phyloP scores from a whole-genome alignment of 23 tunicate genomes.

The Phallusia fumigata region DNA sequence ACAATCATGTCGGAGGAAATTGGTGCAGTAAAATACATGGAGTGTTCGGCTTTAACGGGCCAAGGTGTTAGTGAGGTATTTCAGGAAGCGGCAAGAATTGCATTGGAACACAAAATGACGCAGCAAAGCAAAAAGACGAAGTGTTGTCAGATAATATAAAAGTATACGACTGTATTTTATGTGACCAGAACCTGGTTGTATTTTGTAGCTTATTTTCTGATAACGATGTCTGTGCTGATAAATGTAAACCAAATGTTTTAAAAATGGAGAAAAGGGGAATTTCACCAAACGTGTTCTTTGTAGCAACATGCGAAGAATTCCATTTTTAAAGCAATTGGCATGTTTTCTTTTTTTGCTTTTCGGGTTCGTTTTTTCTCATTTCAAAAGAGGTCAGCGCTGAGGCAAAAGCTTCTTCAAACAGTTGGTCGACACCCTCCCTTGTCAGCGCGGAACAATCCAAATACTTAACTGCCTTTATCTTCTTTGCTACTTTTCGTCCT shows the following conservation, averaged over 20 bases:
- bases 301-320: no score
- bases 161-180: no score
- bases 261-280: no score
- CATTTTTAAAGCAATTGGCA: neutral
- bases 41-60: slow-evolving; percentile 28
- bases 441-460: slow-evolving; percentile 15
- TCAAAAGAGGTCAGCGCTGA: neutral
- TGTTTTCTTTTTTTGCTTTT: neutral
- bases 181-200: no score
- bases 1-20: slow-evolving; percentile 1
- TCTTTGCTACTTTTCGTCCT: neutral
- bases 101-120: neutral
- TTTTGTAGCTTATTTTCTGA: no score
- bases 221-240: no score
- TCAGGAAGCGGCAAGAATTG: slow-evolving; percentile 8
- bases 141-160: neutral
- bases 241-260: no score
- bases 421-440: neutral
- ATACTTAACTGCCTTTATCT: neutral
- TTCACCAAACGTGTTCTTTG: no score
- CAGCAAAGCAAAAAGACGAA: neutral
- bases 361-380: neutral
- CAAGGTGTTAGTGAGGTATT: slow-evolving; percentile 18
- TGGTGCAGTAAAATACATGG: slow-evolving; percentile 26
- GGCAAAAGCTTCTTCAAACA: neutral